Conservation (phyloP, 1,140 invertebrate species). For the Tribolium castaneum region DNA sequence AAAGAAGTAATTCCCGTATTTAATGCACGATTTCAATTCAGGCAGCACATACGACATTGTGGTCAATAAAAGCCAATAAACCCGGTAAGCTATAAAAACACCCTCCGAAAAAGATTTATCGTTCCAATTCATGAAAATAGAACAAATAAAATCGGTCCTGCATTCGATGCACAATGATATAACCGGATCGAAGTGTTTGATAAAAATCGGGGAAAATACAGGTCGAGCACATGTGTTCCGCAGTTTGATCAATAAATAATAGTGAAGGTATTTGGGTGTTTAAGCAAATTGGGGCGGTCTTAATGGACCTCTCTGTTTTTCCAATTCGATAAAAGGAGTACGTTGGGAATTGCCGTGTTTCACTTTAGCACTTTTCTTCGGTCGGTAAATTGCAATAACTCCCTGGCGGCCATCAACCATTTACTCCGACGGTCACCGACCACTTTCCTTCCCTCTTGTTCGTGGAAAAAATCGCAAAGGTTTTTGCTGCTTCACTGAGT, state of each 20-base stretch:
- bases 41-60: conserved; percentile 24
- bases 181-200: neutral
- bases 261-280: neutral
- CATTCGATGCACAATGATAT: conserved; percentile 12
- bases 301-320: conserved; percentile 20
- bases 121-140: conserved; percentile 29
- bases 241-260: conserved; percentile 4
- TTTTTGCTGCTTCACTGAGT: conserved; percentile 15
- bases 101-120: conserved; percentile 36
- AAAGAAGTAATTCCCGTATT: conserved; percentile 16
- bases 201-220: conserved; percentile 5
- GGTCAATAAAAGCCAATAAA: conserved; percentile 41
- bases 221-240: conserved; percentile 13
- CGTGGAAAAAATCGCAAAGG: conserved; percentile 28
- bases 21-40: conserved; percentile 32
- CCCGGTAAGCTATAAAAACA: conserved; percentile 35
- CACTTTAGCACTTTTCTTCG: conserved; percentile 35
- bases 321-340: conserved; percentile 17
- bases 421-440: conserved; percentile 25
- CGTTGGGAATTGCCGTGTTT: conserved; percentile 24
- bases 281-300: neutral
- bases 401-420: conserved; percentile 27
- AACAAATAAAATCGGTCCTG: conserved; percentile 38
- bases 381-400: conserved; percentile 35
- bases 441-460: conserved; percentile 3